A percentile compares a stretch with the other conserved stretches of the same genome.
Conservation (phyloP, 1,140 invertebrate species). For the Calosoma granatense region DNA sequence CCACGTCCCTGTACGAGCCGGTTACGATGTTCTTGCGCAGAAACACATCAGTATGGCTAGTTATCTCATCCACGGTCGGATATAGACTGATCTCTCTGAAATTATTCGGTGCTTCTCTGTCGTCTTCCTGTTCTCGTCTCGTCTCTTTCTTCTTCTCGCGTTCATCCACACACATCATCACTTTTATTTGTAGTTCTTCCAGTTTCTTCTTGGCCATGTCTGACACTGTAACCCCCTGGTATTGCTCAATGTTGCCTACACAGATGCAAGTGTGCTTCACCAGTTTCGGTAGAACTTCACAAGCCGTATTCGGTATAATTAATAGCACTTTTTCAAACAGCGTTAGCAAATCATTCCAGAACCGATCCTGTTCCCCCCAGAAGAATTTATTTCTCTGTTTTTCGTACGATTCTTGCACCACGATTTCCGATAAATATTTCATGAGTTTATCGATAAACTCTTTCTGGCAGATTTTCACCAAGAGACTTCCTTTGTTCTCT, state of each 20-base stretch:
- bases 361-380: constrained; percentile 33
- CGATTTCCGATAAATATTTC: constrained; percentile 32
- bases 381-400: constrained; percentile 32
- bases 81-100: constrained; percentile 37
- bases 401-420: constrained; percentile 24
- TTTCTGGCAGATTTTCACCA: constrained; percentile 32
- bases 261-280: constrained; percentile 31
- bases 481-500: constrained; percentile 29
- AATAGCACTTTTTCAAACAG: constrained; percentile 31
- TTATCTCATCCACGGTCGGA: constrained; percentile 33
- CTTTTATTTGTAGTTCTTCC: constrained; percentile 26
- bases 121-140: background rate
- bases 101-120: constrained; percentile 24
- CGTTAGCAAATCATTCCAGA: constrained; percentile 34
- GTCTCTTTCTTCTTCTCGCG: constrained; percentile 21
- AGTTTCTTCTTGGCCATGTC: constrained; percentile 28
- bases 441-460: constrained; percentile 30
- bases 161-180: constrained; percentile 26
- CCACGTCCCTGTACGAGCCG: constrained; percentile 47
- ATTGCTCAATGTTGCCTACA: constrained; percentile 30
- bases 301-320: constrained; percentile 31
- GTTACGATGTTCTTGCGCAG: constrained; percentile 47
- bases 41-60: constrained; percentile 29
- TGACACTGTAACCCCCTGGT: constrained; percentile 28
- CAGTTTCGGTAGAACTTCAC: constrained; percentile 30